Base-by-base conservation (phyloP, 2,888 invertebrate species). In the Trachelus stipa region DNA sequence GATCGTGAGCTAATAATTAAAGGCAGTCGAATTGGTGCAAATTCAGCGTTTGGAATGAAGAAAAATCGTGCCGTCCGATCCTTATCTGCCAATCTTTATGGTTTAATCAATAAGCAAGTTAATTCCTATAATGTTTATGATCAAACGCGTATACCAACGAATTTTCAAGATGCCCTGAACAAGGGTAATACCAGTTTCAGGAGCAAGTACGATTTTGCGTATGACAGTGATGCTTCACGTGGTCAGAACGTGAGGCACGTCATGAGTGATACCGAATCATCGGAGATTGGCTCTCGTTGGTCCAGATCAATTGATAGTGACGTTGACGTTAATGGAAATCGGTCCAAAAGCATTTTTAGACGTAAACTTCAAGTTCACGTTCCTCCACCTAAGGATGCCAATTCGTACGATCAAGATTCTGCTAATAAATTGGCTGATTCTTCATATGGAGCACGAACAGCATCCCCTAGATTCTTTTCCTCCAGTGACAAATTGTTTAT, bases 41-140 rank as follows among this genome's bases (percentile, higher is more conserved):
- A 77, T 30, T 77, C 68, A 4, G 81, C 80, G 56, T 77, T 81
- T 79, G 93, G 92, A 71, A 87, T 94, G 74, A 95, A 94, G 89
- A 97, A 96, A 90, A 96, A 96, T 88, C 93, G 96, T 79, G 97
- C 97, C 1, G 95, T 96, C 0, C 93, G 97, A 81, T 97, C 97
- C 3, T 92, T 96, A 75, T 97, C 97, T 0, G 97, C 97, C 0
- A 97, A 97, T 90, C 95, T 97, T 81, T 96, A 96, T 80, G 95
- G 95, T 81, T 93, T 96, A 87, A 95, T 96, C 79, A 95, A 95
- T 87, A 94, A 83, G 4, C 73, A 73, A n/a, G 56, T 69, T 31
- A 69, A 73, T 74, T 74, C 75, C 68, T 83, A 87, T 69, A 80
- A 75, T 1, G 85, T 82, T 74, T 82, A 34, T 12, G 69, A 76